Base-by-base conservation (phyloP, 2,888 invertebrate species). In the Cotesia congregata region DNA sequence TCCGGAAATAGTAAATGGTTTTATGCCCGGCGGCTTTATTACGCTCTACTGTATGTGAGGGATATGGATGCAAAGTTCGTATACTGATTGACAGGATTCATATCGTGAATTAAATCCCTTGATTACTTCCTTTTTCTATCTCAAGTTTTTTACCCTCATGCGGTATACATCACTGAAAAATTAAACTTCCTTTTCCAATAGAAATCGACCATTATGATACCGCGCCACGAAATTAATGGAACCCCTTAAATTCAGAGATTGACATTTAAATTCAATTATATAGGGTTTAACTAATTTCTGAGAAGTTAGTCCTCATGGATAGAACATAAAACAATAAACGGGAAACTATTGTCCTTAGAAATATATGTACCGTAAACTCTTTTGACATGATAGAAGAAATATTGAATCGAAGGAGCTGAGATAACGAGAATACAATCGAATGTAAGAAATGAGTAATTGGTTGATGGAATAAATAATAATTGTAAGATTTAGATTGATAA, bases 101-200 rank as follows among this genome's bases (percentile, higher is more conserved):
- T 62, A 62, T 62, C 62, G 7, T 17, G 70, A 78, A 78, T 78
- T 73, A 68, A 30, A 69, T 71, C 12, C 20, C 41, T 62, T 20
- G 62, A 62, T 62, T 20, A 15, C 62, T 62, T 15, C 62, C 20
- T 62, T 20, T 20, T 62, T 62, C 20, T 62, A n/a, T 62, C 62
- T 62, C 17, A 17, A 62, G 62, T 20, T 62, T 62, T 62, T 17
- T 20, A 62, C 20, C 62, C 62, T 62, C 59, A 38, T 70, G 60
- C 60, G 70, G 70, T 70, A 59, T 59, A 70, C 70, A 70, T 60
- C 60, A 70, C 1, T 70, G 9, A 38, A 70, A 30, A 7, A 2
- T 59, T 12, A 7, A 59, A 60, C 60, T 60, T 70, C 60, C 60
- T 70, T 20, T 60, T 59, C 38, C 59, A 59, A 41, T 50, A 20